Evolutionary conservation across 2,113 vertebrate genomes (phyloP), one percentile per base, ranked within the genome.

Genomic region (Dascyllus trimaculatus): DNA sequence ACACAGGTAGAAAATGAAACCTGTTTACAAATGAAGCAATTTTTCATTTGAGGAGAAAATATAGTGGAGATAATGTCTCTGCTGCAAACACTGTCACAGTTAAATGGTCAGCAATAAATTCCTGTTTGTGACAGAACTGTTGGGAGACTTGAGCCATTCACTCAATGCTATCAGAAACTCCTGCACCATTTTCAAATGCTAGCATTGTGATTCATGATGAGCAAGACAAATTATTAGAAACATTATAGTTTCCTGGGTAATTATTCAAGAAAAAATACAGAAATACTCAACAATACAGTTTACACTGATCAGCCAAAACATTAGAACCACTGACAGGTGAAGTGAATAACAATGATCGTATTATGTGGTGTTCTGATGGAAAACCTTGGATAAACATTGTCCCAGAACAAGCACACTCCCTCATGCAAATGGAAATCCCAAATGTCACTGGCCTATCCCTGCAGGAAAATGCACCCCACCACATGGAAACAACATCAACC

Each of bases 131-230:
- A 46, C 43, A 46, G 14, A 54, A 26, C n/a, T 18, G 40, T 15
- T 56, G 38, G 21, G 4, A 35, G 32, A 10, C 32, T 35, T 35
- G 8, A 35, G 32, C 32, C 32, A 1, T 35, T 35, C 32, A 35
- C 6, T 35, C 32, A 35, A 1, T 1, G 32, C 40, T 43, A 43
- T 43, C 40, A 43, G 40, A 43, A 43, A 14, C 40, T 43, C 13
- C 1, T 1, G 14, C 13, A 43, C 1, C 40, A 43, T 14, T 43
- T 43, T 43, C 7, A 43, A 43, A 43, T 43, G 40, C 40, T 43
- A 11, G 14, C 40, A 49, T 58, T 65, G 45, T 71, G 52, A 59
- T 65, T 45, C 24, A 43, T n/a, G 5, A 58, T 6, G 19, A 51
- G 5, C 3, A 15, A 64, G 18, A 19, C 22, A 45, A 59, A 24